Conservation (phyloP, 2,113 vertebrate genomes). For the Pelodiscus sinensis region DNA sequence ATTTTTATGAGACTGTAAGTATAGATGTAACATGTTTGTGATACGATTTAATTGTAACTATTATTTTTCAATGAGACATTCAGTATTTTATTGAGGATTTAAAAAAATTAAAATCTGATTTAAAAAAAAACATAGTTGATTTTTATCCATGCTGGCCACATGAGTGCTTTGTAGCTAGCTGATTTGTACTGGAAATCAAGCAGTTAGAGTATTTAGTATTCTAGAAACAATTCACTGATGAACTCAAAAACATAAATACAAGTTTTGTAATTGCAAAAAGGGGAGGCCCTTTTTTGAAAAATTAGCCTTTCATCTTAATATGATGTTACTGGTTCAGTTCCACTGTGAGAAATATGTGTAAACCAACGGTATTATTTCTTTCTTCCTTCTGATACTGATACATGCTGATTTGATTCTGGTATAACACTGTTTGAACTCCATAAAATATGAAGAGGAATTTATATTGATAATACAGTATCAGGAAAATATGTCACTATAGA, state of each 20-base stretch:
- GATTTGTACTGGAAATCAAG: slow-evolving; percentile 20
- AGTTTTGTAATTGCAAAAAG: background rate
- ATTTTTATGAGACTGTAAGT: no score
- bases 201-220: background rate
- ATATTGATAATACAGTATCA: background rate
- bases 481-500: background rate
- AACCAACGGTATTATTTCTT: background rate
- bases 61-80: no score
- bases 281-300: background rate
- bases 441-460: background rate
- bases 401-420: background rate
- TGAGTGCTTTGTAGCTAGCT: background rate
- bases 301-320: background rate
- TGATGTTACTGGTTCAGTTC: background rate
- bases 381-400: background rate
- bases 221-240: background rate
- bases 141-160: no score
- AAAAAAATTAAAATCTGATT: no score
- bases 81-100: no score
- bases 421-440: background rate
- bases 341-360: background rate
- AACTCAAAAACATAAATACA: background rate
- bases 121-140: no score
- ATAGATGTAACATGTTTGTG: no score
- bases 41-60: no score